Evolutionary conservation across 2,113 vertebrate genomes (phyloP).

Genomic region (Bos javanicus): DNA sequence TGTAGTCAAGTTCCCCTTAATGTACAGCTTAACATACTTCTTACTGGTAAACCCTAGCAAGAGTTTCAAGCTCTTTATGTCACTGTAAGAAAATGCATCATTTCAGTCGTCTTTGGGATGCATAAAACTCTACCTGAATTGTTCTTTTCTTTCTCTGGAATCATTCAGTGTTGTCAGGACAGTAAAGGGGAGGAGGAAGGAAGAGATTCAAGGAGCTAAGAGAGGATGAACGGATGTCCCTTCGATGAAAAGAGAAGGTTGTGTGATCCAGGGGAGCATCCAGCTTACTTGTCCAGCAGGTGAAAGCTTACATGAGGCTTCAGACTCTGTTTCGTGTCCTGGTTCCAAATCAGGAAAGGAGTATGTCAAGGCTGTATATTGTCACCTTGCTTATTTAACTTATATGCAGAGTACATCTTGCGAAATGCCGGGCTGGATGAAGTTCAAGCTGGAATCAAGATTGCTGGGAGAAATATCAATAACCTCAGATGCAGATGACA

Average conservation of each 20-base stretch:
- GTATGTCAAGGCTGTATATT: background rate
- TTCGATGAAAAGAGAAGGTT: background rate
- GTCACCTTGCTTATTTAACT: background rate
- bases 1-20: background rate
- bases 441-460: background rate
- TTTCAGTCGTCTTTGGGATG: background rate
- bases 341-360: background rate
- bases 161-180: background rate
- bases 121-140: background rate
- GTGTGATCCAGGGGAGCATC: background rate
- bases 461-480: background rate
- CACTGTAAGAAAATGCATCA: background rate
- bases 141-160: background rate
- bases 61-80: background rate
- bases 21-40: fast-evolving
- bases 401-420: background rate
- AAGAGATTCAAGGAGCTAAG: background rate
- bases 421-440: background rate
- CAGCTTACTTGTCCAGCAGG: background rate
- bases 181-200: fast-evolving
- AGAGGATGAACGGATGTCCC: background rate
- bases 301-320: background rate
- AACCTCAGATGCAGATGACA: background rate
- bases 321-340: slow-evolving; percentile 33
- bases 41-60: background rate